Evolutionary conservation across 2,113 vertebrate species (phyloP).

Genomic region (Chlorodrepanis virens): DNA sequence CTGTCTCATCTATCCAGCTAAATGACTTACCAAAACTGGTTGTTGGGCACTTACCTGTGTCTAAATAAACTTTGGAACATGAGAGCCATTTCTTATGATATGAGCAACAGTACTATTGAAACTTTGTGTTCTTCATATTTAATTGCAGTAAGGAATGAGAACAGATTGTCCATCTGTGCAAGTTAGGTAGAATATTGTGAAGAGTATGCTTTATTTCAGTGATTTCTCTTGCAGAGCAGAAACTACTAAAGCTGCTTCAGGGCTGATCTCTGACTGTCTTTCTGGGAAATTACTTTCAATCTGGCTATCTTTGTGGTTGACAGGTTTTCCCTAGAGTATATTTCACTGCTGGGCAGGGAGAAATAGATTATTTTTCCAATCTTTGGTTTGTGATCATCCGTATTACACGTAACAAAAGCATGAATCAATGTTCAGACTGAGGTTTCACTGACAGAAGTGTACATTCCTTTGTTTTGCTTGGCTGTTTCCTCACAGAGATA

Average conservation of each 20-base stretch:
- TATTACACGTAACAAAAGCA: background rate
- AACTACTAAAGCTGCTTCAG: background rate
- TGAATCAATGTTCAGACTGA: rapidly evolving
- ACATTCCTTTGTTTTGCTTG: background rate
- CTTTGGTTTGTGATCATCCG: background rate
- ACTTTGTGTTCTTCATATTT: background rate
- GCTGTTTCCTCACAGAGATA: background rate
- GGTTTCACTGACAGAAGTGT: background rate
- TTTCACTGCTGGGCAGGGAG: background rate
- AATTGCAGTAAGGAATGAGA: background rate
- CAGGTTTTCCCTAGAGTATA: background rate
- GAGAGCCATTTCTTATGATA: background rate
- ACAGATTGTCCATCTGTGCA: background rate
- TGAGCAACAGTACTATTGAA: background rate
- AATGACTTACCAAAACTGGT: background rate
- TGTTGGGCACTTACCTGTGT: background rate
- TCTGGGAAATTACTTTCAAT: background rate
- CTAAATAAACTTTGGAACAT: background rate
- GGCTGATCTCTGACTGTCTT: background rate
- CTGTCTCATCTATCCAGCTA: background rate
- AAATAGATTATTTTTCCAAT: background rate
- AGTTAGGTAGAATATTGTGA: background rate
- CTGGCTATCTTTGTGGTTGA: background rate
- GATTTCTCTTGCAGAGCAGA: background rate
- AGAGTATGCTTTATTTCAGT: background rate